These are phyloP conservation scores for Aphelinus certus DNA, from an alignment of 1,140 invertebrate genomes.

Conservation along the genomic window DNA sequence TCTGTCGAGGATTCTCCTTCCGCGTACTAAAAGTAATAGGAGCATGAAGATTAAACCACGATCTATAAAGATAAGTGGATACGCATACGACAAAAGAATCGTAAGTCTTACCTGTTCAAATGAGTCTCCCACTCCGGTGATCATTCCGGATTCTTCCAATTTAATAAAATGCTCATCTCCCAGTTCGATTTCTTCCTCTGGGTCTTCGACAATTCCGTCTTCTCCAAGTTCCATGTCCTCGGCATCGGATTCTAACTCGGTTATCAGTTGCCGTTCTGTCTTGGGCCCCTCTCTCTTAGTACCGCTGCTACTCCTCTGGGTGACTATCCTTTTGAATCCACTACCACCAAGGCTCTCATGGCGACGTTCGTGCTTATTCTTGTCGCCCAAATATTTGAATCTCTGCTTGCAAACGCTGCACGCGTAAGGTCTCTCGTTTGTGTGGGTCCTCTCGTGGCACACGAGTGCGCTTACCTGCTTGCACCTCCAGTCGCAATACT, in stretches of 20 bases:
- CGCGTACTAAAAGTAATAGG: too few relatives aligned
- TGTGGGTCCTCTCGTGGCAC: conserved; percentile 93
- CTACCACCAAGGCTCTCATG: conserved; percentile 61
- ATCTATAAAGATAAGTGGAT: neutral
- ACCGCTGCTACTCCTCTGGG: conserved; percentile 51
- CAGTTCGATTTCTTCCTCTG: conserved; percentile 37
- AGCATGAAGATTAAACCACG: too few relatives aligned
- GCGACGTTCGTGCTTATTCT: conserved; percentile 63
- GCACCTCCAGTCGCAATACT: conserved; percentile 60
- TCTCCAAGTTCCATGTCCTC: conserved; percentile 41
- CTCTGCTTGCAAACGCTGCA: conserved; percentile 98
- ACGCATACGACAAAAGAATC: neutral
- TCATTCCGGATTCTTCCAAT: conserved; percentile 50
- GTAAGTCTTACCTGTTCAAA: conserved; percentile 52
- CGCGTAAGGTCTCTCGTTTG: conserved; percentile 95
- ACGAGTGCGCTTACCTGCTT: conserved; percentile 64
- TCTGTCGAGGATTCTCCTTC: too few relatives aligned
- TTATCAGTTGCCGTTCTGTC: conserved; percentile 20
- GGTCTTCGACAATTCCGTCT: conserved; percentile 43
- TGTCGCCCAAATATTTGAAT: conserved; percentile 90
- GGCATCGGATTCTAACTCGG: conserved; percentile 36
- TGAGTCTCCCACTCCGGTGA: conserved; percentile 49
- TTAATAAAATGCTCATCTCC: conserved; percentile 43
- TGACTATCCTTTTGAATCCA: conserved; percentile 61
- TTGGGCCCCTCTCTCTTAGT: too few relatives aligned